phyloP scores from a whole-genome alignment of 2,888 invertebrate genomes.

The Acronicta alni region DNA sequence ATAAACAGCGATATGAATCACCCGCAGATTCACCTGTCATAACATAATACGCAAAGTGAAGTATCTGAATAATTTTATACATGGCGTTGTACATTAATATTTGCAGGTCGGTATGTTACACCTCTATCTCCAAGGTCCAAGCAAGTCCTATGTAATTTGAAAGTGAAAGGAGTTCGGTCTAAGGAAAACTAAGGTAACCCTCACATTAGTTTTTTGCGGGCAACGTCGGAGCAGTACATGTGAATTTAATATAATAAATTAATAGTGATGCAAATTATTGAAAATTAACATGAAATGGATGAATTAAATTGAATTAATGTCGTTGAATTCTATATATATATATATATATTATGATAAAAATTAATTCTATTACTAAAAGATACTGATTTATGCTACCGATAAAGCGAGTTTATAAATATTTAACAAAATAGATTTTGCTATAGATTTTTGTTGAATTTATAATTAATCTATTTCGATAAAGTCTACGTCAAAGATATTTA shows the following conservation, averaged over 20 bases:
- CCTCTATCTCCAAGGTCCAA: not conserved
- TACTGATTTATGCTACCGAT: constrained; percentile 19
- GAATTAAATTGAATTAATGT: constrained; percentile 18
- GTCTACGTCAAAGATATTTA: constrained; percentile 1
- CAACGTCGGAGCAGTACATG: too few relatives aligned
- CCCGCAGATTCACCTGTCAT: constrained; percentile 33
- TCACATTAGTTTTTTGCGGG: too few relatives aligned
- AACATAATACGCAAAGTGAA: constrained; percentile 18
- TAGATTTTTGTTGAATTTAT: constrained; percentile 11
- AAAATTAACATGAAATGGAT: constrained; percentile 19
- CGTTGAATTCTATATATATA: constrained; percentile 14
- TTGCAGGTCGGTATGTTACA: not conserved
- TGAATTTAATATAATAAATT: not conserved
- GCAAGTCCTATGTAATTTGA: not conserved
- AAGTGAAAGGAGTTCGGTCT: not conserved
- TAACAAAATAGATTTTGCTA: constrained; percentile 1
- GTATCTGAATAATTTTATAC: constrained; percentile 10
- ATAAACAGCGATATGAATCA: constrained; percentile 33
- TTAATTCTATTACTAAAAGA: constrained; percentile 9
- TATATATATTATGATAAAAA: constrained; percentile 15
- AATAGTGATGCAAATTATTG: constrained; percentile 23
- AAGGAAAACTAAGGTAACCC: too few relatives aligned
- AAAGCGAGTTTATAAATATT: constrained; percentile 23
- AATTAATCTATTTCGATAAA: constrained; percentile 24
- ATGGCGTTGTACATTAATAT: constrained; percentile 12